Evolutionary conservation across 2,797 vertebrate species (phyloP).

Genomic region (Leptodactylus fallax): DNA sequence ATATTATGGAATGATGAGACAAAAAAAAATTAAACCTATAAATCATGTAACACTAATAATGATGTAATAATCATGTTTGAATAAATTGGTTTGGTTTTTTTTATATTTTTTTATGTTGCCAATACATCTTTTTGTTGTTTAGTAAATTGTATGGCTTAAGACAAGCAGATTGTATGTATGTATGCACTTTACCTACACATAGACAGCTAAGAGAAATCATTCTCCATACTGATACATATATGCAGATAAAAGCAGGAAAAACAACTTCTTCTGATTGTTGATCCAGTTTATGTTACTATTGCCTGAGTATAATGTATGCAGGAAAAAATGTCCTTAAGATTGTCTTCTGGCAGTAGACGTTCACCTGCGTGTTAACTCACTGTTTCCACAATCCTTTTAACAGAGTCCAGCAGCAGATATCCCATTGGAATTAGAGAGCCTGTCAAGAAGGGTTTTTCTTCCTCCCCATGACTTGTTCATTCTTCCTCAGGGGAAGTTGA

Average conservation of each 20-base stretch:
- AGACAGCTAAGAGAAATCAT: no score
- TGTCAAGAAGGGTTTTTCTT: slow-evolving; percentile 2
- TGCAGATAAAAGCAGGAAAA: not conserved
- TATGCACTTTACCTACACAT: no score
- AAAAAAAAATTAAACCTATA: no score
- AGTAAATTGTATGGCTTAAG: no score
- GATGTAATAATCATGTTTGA: no score
- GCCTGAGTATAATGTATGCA: not conserved
- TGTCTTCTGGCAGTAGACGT: not conserved
- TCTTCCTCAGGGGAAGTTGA: slow-evolving; percentile 46
- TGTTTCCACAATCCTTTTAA: slow-evolving; percentile 35
- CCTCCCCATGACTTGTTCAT: slow-evolving; percentile 21
- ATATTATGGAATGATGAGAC: no score
- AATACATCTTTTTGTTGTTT: no score
- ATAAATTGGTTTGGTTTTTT: no score
- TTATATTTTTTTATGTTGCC: no score
- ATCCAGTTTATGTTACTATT: not conserved
- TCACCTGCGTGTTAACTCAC: slow-evolving; percentile 43
- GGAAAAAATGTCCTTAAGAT: not conserved
- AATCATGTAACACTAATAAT: no score
- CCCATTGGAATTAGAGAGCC: slow-evolving; percentile 10
- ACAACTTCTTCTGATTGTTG: not conserved
- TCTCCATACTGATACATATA: not conserved
- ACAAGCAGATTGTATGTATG: no score
- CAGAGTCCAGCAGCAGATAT: slow-evolving; percentile 27